Evolutionary conservation across 2,113 vertebrate species (phyloP).

Genomic region (Limanda limanda): DNA sequence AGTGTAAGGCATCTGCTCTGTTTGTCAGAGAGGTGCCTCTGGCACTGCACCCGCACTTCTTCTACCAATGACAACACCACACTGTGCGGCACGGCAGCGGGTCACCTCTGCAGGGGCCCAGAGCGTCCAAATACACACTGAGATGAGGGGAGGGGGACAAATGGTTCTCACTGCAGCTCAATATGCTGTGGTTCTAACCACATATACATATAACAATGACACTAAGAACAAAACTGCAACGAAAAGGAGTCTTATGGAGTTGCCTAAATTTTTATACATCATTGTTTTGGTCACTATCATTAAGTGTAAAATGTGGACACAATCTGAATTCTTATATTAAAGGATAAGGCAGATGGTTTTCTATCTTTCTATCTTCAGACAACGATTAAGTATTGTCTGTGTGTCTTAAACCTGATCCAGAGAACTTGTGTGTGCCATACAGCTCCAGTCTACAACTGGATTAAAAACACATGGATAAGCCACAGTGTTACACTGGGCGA

Average conservation of each 20-base stretch:
- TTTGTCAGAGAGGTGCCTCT: slow-evolving; percentile 80
- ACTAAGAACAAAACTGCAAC: not conserved
- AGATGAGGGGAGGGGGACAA: not conserved
- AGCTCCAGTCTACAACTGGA: not conserved
- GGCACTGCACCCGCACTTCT: slow-evolving; percentile 53
- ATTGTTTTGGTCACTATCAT: too few species aligned
- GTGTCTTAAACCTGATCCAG: not conserved
- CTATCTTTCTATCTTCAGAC: too few species aligned
- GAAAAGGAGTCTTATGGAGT: not conserved
- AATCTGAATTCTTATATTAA: not conserved
- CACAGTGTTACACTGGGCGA: not conserved
- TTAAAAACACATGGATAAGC: not conserved
- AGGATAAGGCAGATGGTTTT: not conserved
- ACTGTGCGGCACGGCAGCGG: slow-evolving; percentile 63
- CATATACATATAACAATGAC: slow-evolving; percentile 1
- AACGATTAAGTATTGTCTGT: not conserved
- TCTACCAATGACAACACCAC: slow-evolving; percentile 57
- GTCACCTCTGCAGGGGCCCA: slow-evolving; percentile 65
- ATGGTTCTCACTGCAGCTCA: slow-evolving; percentile 17
- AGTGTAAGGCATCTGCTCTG: slow-evolving; percentile 86
- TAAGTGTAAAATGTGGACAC: not conserved
- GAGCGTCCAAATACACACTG: slow-evolving; percentile 37
- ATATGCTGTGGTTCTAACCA: slow-evolving; percentile 7
- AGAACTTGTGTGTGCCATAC: not conserved
- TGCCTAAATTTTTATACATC: too few species aligned